Evolutionary conservation across 2,113 vertebrate genomes (phyloP), one percentile per base, ranked within the genome.

Genomic region (Isichthys henryi): DNA sequence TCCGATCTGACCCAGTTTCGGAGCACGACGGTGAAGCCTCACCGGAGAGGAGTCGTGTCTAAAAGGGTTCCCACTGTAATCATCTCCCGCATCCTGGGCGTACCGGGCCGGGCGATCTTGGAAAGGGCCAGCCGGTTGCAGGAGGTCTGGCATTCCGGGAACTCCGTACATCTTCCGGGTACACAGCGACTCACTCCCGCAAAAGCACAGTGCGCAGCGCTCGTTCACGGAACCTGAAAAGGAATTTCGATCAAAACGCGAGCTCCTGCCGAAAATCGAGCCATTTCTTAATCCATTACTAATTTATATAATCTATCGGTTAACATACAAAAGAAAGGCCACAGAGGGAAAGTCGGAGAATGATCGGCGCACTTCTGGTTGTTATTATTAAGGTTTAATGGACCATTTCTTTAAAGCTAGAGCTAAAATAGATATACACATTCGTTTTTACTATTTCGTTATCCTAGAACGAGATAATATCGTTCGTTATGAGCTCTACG

Each of bases 1-100:
- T 0, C 96, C 96, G 8, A 96, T 96, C 93, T 95, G 95, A 2
- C 96, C 96, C 84, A 96, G 95, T 53, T 96, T 96, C 3, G 96
- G 96, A 0, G 96, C 94, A 84, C 96, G 93, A 92, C 96, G 95
- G 0, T 93, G 94, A 0, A 95, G 93, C 0, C 95, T 94, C 91
- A 95, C 94, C 0, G 93, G 95, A 87, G 94, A 95, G 5, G 90
- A 88, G 77, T 88, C 88, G 87, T 58, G 82, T 46, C 80, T 88
- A 23, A 90, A 82, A 45, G 90, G 11, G 10, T 87, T 91, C 0
- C 88, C 92, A 15, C 88, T 92, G 17, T 92, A 90, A 2, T 91
- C 92, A 90, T 91, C 90, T n/a, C 56, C 88, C 48, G 82, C 45
- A 19, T 90, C 93, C 90, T 92, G 94, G 2, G 93, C 93, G 91